These are phyloP conservation scores for Monopis laevigella DNA, from an alignment of 2,888 invertebrate species.

Conservation along the genomic window DNA sequence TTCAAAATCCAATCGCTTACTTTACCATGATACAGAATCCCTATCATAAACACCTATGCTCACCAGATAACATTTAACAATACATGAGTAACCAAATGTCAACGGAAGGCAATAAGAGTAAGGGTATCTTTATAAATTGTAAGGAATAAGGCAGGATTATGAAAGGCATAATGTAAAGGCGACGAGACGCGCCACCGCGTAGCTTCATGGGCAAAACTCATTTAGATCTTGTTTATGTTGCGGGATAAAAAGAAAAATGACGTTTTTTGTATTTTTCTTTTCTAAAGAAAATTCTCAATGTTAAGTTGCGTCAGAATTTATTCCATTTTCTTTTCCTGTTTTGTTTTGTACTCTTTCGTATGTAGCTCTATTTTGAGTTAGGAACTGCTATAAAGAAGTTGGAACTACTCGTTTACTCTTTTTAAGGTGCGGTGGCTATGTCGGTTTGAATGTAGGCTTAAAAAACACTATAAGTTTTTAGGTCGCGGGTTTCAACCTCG, in stretches of 20 bases:
- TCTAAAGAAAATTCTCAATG: background rate
- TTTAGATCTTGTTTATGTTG: slow-evolving; percentile 28
- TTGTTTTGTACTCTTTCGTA: too few species aligned
- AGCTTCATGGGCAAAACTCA: slow-evolving; percentile 20
- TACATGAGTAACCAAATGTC: slow-evolving; percentile 14
- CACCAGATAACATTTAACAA: slow-evolving; percentile 20
- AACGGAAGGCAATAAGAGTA: slow-evolving; percentile 24
- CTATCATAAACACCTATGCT: background rate
- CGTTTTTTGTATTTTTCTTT: slow-evolving; percentile 10
- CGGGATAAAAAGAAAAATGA: slow-evolving; percentile 11
- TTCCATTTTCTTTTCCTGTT: slow-evolving; percentile 1
- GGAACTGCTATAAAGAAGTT: too few species aligned
- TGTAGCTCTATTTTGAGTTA: too few species aligned
- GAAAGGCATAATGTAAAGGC: slow-evolving; percentile 26
- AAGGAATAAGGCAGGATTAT: slow-evolving; percentile 27
- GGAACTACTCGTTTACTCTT: too few species aligned
- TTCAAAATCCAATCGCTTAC: background rate
- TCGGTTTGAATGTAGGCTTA: too few species aligned
- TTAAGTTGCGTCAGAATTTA: slow-evolving; percentile 3
- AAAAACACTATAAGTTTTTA: too few species aligned
- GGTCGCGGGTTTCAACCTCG: too few species aligned
- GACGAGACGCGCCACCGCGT: slow-evolving; percentile 19
- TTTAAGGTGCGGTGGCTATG: too few species aligned
- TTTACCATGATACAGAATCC: background rate
- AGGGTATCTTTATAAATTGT: slow-evolving; percentile 28